These are phyloP conservation scores for Junonia oenone DNA, from an alignment of 2,888 invertebrate species.

Conservation along the genomic window DNA sequence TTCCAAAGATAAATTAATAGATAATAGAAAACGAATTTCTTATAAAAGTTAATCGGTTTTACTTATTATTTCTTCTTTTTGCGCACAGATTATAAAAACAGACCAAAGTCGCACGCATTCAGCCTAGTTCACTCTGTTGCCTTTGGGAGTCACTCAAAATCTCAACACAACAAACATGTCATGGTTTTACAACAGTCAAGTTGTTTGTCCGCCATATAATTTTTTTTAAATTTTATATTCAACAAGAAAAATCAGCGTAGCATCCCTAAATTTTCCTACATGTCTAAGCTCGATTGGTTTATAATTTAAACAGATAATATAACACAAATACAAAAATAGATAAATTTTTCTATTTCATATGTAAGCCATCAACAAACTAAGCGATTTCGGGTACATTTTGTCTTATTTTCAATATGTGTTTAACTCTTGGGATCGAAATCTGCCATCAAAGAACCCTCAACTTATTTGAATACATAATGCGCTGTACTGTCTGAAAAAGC, in stretches of 20 bases:
- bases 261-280: slow-evolving; percentile 13
- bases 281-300: slow-evolving; percentile 20
- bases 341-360: background rate
- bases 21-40: background rate
- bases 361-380: too few relatives aligned
- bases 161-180: slow-evolving; percentile 32
- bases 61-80: background rate
- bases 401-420: too few relatives aligned
- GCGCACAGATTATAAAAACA: background rate
- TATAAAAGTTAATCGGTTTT: background rate
- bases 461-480: too few relatives aligned
- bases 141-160: slow-evolving; percentile 20
- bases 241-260: slow-evolving; percentile 31
- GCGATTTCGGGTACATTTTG: too few relatives aligned
- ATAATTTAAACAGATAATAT: slow-evolving; percentile 12
- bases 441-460: too few relatives aligned
- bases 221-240: slow-evolving; percentile 21
- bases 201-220: slow-evolving; percentile 28
- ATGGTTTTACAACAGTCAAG: slow-evolving; percentile 33
- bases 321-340: slow-evolving; percentile 1
- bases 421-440: too few relatives aligned
- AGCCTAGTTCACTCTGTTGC: background rate
- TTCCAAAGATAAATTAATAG: background rate
- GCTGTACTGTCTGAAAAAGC: too few relatives aligned
- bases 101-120: slow-evolving; percentile 1